Evolutionary conservation across 2,888 invertebrate species (phyloP), one percentile per base, ranked within the genome.

Genomic region (Drosophila cyrtoloma): DNA sequence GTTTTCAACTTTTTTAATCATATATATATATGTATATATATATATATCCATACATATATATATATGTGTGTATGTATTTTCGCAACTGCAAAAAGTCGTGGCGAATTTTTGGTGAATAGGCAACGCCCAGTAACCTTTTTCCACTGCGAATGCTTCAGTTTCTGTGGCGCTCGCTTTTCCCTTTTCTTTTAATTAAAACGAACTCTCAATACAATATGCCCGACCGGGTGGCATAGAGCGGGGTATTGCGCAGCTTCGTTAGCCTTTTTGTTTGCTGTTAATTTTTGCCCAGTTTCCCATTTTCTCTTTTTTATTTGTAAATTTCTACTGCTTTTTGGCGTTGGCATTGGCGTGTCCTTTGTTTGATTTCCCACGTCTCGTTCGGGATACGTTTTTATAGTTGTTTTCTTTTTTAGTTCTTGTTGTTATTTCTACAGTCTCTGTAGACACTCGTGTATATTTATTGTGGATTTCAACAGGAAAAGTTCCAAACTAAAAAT

Each of bases 191-290:
- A 88, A 88, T 88, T 88, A 90, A 88, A 88, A 89, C 76, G 71
- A 89, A 90, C 91, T 90, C 84, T 89, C 87, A 89, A 90, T 85
- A 88, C 90, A 86, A 87, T 86, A 89, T 86, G 82, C 80, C 81
- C 80, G 72, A 56, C 66, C 72, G 60, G 57, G 42, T 59, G 57
- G 33, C 12, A 14, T 22, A 35, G n/a, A 58, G 26, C 59, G 47
- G 42, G 64, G 61, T 33, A 35, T 70, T 37, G 39, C 61, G 32
- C 62, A 71, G 71, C 79, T 69, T 58, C 79, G 71, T 63, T 84
- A 67, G 73, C 73, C 75, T 77, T 85, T 85, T 84, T 86, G 87
- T 87, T 90, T 90, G 83, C 79, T 79, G 82, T 84, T 87, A 84
- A 87, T 90, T 90, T 83, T 75, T 62, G 52, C 62, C 56, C 70